These are phyloP conservation scores for Spodoptera exigua DNA, from an alignment of 2,888 invertebrate species.

Conservation along the genomic window DNA sequence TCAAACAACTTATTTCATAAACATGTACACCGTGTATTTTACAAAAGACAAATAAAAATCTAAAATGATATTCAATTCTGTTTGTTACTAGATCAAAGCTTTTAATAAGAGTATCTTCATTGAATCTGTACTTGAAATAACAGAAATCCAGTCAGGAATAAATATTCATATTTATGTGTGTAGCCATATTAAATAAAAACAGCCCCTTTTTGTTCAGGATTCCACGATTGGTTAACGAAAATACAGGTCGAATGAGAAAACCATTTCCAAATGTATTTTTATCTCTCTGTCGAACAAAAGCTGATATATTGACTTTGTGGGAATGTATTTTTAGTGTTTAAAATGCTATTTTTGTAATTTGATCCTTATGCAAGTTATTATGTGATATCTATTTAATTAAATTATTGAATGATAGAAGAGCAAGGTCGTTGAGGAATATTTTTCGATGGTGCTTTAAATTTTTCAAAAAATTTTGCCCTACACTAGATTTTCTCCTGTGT, in stretches of 20 bases:
- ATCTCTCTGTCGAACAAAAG: slow-evolving; percentile 23
- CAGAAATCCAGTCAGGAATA: slow-evolving; percentile 24
- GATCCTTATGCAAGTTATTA: background rate
- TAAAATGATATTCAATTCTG: background rate
- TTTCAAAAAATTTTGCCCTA: too few species aligned
- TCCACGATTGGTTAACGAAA: slow-evolving; percentile 16
- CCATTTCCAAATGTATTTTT: background rate
- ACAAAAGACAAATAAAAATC: background rate
- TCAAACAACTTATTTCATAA: background rate
- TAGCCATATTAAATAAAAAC: slow-evolving; percentile 8
- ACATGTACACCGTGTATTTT: too few species aligned
- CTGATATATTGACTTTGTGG: slow-evolving; percentile 4
- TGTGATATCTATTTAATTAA: too few species aligned
- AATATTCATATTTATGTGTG: slow-evolving; percentile 38
- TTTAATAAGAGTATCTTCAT: slow-evolving; percentile 14
- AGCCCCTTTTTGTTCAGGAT: slow-evolving; percentile 15
- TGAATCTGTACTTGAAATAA: slow-evolving; percentile 8
- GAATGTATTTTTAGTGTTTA: slow-evolving; percentile 12
- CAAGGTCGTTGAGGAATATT: too few species aligned
- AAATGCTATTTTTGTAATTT: slow-evolving; percentile 6
- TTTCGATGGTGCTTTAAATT: too few species aligned
- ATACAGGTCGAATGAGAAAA: slow-evolving; percentile 18
- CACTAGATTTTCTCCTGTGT: too few species aligned
- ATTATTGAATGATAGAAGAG: too few species aligned
- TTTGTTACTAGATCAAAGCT: slow-evolving; percentile 25